Evolutionary conservation across 2,797 vertebrate species (phyloP), one percentile per base, ranked within the genome.

Genomic region (Peromyscus eremicus): DNA sequence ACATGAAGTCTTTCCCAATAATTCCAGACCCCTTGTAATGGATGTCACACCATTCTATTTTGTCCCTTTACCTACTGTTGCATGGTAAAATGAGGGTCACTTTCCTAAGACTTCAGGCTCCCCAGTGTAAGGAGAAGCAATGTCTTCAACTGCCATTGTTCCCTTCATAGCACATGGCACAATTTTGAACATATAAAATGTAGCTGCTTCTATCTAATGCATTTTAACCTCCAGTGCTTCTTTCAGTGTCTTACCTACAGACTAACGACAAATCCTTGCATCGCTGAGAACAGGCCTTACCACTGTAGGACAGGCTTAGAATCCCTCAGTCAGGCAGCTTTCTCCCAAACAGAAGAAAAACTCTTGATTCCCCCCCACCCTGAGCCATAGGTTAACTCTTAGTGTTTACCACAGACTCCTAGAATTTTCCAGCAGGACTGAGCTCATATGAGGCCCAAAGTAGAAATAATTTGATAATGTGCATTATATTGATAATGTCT

Each of bases 321-420:
- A 27, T 34, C 70, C 49, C 32, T 76, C 70, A 37, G 27, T 16
- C 57, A 91, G n/a, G 55, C 1, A 29, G 21, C 37, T 66, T 96
- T 75, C 87, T 92, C 43, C 16, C 79, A 94, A 75, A 66, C 3
- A 91, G 25, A 73, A 93, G 40, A 86, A 86, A 87, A 85, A 6
- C 13, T 71, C 43, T 91, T 91, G 57, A 27, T 29, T 29, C 81
- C 66, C 19, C 17, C 62, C 40, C 11, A 49, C 29, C 17, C 32
- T 85, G 82, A 85, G 17, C 32, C 0, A 0, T 1, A 57, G 29
- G 5, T 49, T 14, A 25, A 40, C 32, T 89, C 32, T 83, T 32
- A 43, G 62, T 86, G 10, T 85, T 92, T 68, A 57, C 5, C 55
- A 64, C 3, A 0, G 12, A 34, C n/a, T 86, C 57, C 23, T 76